phyloP scores from a whole-genome alignment of 92 coral and sea anemone genomes.

The Isaurus tuberculatus region DNA sequence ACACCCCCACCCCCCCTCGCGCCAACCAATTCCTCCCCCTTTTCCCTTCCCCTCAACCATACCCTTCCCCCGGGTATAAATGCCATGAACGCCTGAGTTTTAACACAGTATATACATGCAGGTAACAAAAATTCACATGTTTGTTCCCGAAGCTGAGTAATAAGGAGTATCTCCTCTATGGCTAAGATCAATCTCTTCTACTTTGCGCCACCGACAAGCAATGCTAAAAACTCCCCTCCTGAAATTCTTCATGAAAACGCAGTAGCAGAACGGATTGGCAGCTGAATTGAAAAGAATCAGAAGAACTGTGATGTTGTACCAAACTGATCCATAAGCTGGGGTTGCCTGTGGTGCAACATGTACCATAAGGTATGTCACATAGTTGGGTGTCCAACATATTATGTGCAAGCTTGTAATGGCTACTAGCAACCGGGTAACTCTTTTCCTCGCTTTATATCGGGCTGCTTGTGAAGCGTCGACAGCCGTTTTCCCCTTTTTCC shows the following conservation, averaged over 20 bases:
- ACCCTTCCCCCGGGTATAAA: no score
- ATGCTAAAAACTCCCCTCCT: constrained; percentile 48
- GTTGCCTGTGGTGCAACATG: constrained; percentile 62
- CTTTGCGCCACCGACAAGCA: constrained; percentile 10
- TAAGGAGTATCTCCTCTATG: no score
- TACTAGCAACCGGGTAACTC: constrained; percentile 76
- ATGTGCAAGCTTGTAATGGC: constrained; percentile 69
- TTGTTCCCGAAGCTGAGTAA: no score
- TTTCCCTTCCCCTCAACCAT: no score
- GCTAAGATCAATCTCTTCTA: no score
- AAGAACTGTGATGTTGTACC: constrained; percentile 78
- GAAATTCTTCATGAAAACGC: constrained; percentile 77
- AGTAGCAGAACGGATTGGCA: constrained; percentile 76
- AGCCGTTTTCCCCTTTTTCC: constrained; percentile 60
- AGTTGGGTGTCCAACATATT: constrained; percentile 80
- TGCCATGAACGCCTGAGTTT: no score
- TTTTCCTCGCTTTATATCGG: constrained; percentile 72
- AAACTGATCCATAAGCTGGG: constrained; percentile 71
- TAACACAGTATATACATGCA: no score
- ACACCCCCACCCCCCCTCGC: no score
- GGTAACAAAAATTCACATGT: no score
- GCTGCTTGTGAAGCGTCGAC: constrained; percentile 70
- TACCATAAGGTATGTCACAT: constrained; percentile 72
- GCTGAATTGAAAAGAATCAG: constrained; percentile 81
- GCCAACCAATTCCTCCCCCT: no score